Evolutionary conservation across 2,797 vertebrate genomes (phyloP), one percentile per base, ranked within the genome.

Genomic region (Liasis olivaceus): DNA sequence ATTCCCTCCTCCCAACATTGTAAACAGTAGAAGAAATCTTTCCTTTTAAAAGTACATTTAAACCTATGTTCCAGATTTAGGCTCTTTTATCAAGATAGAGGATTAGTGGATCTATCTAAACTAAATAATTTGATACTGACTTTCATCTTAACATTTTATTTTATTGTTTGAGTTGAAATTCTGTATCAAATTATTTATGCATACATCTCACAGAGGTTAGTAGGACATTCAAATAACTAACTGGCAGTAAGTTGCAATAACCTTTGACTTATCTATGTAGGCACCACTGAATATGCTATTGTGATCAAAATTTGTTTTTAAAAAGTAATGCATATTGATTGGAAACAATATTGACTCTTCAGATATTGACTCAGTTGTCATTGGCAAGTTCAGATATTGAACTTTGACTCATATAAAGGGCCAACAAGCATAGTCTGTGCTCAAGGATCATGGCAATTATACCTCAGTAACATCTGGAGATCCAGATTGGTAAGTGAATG

Each of bases 241-340:
- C 56, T 62, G 54, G 31, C 47, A 86, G 13, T 64, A 72, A n/a
- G 56, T 17, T 90, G 13, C 4, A 87, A 62, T 72, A 66, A 86
- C 54, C 31, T 85, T 89, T 72, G 7, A 62, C n/a, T 8, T 12
- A 72, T 2, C 9, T 72, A 11, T 87, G 6, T 88, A 87, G 47
- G 26, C 20, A 51, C 22, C 14, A 72, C 60, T 85, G 77, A 31
- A 89, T 54, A 85, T 66, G 91, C 22, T 66, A 54, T 92, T 89
- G 81, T 59, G 60, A 85, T 89, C 60, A 84, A 66, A 84, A 36
- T 85, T 64, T 89, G 5, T n/a, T 89, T 89, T 89, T 81, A 54
- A 89, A 85, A 89, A 24, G 20, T 15, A 15, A 51, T 64, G 58
- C 54, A 31, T 62, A 77, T 56, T 62, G 36, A 42, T 62, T 28